phyloP scores from a whole-genome alignment of 92 coral and sea anemone genomes.

The Anthopleura xanthogrammica region DNA sequence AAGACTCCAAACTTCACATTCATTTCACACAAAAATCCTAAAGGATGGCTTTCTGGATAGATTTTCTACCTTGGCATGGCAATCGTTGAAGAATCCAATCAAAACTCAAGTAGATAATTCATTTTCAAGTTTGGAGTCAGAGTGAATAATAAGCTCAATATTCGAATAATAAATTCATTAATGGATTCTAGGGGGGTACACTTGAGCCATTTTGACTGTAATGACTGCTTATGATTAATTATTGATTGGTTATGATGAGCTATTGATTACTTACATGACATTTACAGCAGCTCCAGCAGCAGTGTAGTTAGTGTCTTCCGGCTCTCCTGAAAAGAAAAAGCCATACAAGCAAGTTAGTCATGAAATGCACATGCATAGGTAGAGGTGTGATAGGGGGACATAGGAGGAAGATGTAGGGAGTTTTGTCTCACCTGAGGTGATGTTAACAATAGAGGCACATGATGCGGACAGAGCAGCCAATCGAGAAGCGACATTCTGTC shows the following conservation, averaged over 20 bases:
- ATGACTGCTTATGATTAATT: too few species aligned
- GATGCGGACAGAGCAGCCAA: conserved; percentile 98
- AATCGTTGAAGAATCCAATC: too few species aligned
- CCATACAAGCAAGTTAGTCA: background rate
- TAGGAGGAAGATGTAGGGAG: background rate
- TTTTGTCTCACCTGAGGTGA: conserved; percentile 80
- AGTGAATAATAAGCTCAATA: too few species aligned
- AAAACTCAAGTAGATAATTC: too few species aligned
- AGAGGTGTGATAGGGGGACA: background rate
- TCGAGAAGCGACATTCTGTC: conserved; percentile 94
- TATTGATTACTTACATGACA: conserved; percentile 73
- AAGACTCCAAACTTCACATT: too few species aligned
- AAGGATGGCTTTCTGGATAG: too few species aligned
- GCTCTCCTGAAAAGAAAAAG: conserved; percentile 69
- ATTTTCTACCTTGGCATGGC: too few species aligned
- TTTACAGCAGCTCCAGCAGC: conserved; percentile 99
- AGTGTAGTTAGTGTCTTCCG: conserved; percentile 95
- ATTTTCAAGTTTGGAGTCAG: too few species aligned
- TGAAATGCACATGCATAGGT: background rate
- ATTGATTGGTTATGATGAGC: background rate
- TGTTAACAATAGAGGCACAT: conserved; percentile 94
- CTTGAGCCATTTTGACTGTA: too few species aligned
- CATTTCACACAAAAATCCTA: too few species aligned
- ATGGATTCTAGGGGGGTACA: too few species aligned
- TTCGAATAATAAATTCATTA: too few species aligned